These are phyloP conservation scores for Prochilodus magdalenae DNA, from an alignment of 2,113 vertebrate genomes.

Conservation along the genomic window DNA sequence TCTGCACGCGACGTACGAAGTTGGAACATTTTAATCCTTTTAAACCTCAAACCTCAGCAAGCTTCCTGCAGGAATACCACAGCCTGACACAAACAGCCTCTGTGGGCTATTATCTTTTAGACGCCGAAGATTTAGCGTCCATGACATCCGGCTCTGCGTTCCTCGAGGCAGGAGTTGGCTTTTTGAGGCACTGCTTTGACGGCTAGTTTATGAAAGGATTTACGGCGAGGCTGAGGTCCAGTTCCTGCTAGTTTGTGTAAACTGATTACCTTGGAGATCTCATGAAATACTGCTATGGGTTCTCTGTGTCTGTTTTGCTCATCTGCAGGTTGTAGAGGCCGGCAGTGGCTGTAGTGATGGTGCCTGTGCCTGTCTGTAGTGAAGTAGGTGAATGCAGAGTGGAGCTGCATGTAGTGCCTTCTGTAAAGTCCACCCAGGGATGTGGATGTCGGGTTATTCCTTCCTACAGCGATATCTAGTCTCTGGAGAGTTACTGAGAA, in stretches of 20 bases:
- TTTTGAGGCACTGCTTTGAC: not conserved
- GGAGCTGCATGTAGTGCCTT: slow-evolving; percentile 31
- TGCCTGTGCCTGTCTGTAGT: not conserved
- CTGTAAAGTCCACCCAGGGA: not conserved
- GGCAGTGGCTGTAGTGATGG: not conserved
- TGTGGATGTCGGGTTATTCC: not conserved
- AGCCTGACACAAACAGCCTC: not conserved
- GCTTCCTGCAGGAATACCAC: not conserved
- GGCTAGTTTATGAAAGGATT: not conserved
- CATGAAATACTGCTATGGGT: not conserved
- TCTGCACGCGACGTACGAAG: not conserved
- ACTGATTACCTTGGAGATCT: not conserved
- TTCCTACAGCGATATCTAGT: not conserved
- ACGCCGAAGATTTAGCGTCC: not conserved
- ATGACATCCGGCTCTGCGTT: not conserved
- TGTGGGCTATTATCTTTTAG: not conserved
- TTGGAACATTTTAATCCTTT: not conserved
- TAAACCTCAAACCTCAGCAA: not conserved
- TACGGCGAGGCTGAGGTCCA: not conserved
- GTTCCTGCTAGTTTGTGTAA: not conserved
- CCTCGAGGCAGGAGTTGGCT: not conserved
- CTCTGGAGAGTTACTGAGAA: not conserved
- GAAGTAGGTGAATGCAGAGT: not conserved
- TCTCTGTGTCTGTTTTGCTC: not conserved
- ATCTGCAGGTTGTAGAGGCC: not conserved